A percentile compares a stretch with the other conserved stretches of the same genome.
Evolutionary conservation across 2,113 vertebrate species (phyloP).

Genomic region (Channa argus): DNA sequence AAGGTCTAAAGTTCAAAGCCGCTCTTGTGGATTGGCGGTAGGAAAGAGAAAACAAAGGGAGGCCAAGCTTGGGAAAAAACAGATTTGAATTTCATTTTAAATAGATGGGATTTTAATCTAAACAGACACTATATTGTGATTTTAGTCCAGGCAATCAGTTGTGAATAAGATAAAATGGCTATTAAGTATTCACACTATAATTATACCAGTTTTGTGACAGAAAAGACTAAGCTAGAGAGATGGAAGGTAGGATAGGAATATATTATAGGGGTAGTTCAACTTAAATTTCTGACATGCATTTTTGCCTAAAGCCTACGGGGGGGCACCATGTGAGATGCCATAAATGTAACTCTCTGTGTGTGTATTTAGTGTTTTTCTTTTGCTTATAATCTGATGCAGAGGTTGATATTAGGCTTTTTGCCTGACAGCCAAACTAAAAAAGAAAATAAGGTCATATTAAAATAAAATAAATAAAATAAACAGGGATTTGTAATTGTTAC

Average conservation of each 20-base stretch:
- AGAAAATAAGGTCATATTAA: no score
- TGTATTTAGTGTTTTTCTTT: constrained; percentile 4
- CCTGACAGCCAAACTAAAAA: no score
- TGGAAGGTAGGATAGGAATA: no score
- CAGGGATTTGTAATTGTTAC: no score
- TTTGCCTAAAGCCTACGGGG: background rate
- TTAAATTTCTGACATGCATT: background rate
- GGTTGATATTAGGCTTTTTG: no score
- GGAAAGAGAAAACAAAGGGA: constrained; percentile 38
- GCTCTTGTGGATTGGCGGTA: constrained; percentile 66
- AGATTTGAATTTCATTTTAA: constrained; percentile 52
- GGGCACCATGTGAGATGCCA: background rate
- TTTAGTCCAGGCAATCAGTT: background rate
- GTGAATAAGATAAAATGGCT: constrained; percentile 15
- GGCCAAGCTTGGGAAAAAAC: constrained; percentile 44
- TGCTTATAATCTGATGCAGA: no score
- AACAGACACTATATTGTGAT: constrained; percentile 13
- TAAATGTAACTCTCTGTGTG: background rate
- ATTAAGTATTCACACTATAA: background rate
- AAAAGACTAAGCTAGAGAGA: background rate
- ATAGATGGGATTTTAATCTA: constrained; percentile 52
- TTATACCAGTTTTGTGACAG: background rate
- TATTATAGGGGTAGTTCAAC: background rate
- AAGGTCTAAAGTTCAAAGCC: constrained; percentile 83
- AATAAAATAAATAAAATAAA: no score